These are phyloP conservation scores for Catonia carolina DNA, from an alignment of 2,888 invertebrate species.

Conservation along the genomic window DNA sequence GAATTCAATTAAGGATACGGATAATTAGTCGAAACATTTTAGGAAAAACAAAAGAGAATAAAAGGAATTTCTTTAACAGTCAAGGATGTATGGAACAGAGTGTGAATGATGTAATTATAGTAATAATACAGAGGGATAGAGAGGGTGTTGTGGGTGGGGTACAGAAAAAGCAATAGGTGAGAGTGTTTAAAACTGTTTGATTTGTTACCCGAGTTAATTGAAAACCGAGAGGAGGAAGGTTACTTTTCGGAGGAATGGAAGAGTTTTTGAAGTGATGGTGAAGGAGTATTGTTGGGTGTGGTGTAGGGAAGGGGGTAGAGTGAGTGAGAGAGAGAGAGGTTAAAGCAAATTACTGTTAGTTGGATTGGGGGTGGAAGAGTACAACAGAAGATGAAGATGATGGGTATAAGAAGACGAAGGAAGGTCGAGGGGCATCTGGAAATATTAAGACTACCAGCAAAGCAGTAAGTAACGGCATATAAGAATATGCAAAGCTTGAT, in stretches of 20 bases:
- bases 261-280: no score
- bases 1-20: no score
- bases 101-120: background rate
- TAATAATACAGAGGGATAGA: background rate
- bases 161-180: background rate
- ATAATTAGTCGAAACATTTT: no score
- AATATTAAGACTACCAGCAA: conserved; percentile 7
- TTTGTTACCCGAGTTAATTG: conserved; percentile 19
- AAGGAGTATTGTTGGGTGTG: no score
- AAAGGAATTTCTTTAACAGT: background rate
- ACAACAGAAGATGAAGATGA: background rate
- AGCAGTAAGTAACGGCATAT: conserved; percentile 7
- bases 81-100: background rate
- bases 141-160: background rate
- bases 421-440: conserved; percentile 2
- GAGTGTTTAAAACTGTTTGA: conserved; percentile 10
- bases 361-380: background rate
- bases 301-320: no score
- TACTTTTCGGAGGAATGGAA: no score
- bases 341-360: no score
- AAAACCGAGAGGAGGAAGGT: background rate
- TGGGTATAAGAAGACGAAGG: background rate
- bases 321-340: no score
- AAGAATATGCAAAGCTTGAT: conserved; percentile 22
- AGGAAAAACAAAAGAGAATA: no score